Evolutionary conservation across 2,113 vertebrate species (phyloP), one percentile per base, ranked within the genome.

Genomic region (Shinisaurus crocodilurus): DNA sequence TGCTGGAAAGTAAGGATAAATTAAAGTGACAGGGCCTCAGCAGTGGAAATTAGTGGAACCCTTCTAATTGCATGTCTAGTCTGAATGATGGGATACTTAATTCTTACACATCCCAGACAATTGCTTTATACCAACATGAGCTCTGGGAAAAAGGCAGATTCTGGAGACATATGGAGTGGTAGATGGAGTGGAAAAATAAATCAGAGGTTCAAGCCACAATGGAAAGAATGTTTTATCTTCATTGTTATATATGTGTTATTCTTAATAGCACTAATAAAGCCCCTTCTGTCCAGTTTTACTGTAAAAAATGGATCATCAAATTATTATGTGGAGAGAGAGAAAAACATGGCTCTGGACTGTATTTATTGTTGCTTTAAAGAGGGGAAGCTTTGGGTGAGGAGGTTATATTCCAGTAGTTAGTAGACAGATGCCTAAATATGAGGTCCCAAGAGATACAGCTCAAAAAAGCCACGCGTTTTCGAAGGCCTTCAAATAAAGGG

Each of bases 41-140:
- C 97, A 97, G 97, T 97, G 97, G 97, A 98, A 98, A 98, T 97
- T 97, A 98, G 98, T 98, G 97, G 97, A 98, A 98, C 97, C 98
- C 97, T 97, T 98, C 98, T 99, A 99, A 98, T 99, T 99, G 98
- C 98, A 98, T 98, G 98, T 98, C 98, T 98, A 97, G 94, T 92
- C 98, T 98, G 98, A 99, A 98, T 98, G 98, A 99, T 98, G 98
- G 98, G 97, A 98, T 98, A 98, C 98, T 98, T 99, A 98, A 98
- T 99, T 98, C 98, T 97, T 98, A 98, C 98, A 99, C 98, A 99
- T 98, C 98, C 97, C 97, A 98, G 98, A 98, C 98, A 98, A 98
- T 98, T 98, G 98, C 98, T 98, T 98, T 98, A 98, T 97, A 97
- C 97, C 97, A 98, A 98, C 98, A 97, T 96, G 97, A 98, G 97